Conservation (phyloP, 2,113 vertebrate genomes). For the Trochalopteron elliotii region DNA sequence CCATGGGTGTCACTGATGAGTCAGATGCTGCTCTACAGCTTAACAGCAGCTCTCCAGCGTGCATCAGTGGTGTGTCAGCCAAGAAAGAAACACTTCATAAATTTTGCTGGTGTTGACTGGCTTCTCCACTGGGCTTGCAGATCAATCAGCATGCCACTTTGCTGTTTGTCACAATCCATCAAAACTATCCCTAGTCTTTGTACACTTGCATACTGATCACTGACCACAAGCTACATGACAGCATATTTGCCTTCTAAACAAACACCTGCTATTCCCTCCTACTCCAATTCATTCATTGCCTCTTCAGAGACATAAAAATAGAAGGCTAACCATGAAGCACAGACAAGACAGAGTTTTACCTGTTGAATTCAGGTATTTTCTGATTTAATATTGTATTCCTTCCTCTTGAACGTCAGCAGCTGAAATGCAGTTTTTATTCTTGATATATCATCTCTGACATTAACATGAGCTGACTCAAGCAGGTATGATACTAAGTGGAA, state of each 20-base stretch:
- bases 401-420: neutral
- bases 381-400: neutral
- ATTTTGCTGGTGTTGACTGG: neutral
- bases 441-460: neutral
- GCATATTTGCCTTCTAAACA: neutral
- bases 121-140: neutral
- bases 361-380: neutral
- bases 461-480: constrained; percentile 8
- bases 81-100: neutral
- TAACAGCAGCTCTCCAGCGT: neutral
- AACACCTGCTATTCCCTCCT: neutral
- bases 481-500: constrained; percentile 13
- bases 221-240: neutral
- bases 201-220: neutral
- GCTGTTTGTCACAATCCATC: neutral
- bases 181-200: neutral
- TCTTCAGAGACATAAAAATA: neutral
- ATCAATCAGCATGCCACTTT: neutral
- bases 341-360: neutral
- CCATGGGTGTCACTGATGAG: neutral
- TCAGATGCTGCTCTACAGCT: neutral
- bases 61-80: neutral
- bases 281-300: neutral
- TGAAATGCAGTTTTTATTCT: neutral
- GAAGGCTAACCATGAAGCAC: neutral